Percentiles rank a stretch among this genome's conserved stretches.
These are phyloP conservation scores for Prunella fulvescens DNA, from an alignment of 2,113 vertebrate species.

Conservation along the genomic window DNA sequence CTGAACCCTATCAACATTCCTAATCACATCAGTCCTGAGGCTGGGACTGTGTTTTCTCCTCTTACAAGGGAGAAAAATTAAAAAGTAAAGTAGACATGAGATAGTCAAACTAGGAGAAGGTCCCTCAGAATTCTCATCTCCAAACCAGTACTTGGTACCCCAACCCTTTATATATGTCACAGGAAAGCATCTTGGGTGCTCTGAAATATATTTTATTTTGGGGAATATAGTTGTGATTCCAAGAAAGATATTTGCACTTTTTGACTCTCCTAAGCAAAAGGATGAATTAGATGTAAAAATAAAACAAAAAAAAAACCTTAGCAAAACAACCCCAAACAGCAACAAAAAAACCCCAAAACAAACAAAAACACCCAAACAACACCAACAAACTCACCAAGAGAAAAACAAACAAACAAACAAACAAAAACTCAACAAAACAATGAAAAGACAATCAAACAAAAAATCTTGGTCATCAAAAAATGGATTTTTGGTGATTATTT, in stretches of 20 bases:
- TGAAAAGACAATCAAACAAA: background rate
- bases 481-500: background rate
- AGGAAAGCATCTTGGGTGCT: background rate
- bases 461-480: background rate
- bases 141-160: background rate
- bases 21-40: background rate
- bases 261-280: background rate
- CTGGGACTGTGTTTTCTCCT: background rate
- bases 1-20: background rate
- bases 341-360: too few species aligned
- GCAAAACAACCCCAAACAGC: too few species aligned
- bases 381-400: background rate
- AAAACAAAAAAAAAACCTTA: background rate
- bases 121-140: background rate
- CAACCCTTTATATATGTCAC: rapidly evolving
- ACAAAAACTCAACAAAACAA: background rate
- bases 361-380: background rate
- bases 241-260: background rate
- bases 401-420: background rate
- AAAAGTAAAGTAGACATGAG: background rate
- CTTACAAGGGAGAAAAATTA: background rate
- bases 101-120: background rate
- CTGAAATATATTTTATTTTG: background rate
- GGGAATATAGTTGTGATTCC: background rate
- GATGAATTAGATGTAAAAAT: background rate